phyloP scores from a whole-genome alignment of 2,888 invertebrate genomes.

The Octonoba sinensis region DNA sequence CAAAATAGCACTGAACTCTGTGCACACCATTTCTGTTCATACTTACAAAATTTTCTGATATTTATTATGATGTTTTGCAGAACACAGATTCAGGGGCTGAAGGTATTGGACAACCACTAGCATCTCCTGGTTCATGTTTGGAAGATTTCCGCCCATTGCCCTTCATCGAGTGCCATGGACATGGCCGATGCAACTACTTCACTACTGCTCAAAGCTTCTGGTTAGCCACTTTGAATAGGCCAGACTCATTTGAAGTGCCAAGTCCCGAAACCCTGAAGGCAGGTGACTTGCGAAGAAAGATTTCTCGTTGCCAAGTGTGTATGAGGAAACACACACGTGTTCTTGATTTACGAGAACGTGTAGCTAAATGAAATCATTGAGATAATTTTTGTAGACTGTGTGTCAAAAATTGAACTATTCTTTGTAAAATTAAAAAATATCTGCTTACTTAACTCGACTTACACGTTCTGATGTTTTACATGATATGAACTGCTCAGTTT shows the following conservation, averaged over 20 bases:
- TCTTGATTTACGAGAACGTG: slow-evolving; percentile 29
- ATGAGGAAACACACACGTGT: slow-evolving; percentile 56
- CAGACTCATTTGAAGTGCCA: slow-evolving; percentile 76
- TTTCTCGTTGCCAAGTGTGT: slow-evolving; percentile 66
- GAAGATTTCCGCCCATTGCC: slow-evolving; percentile 93
- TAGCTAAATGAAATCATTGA: slow-evolving; percentile 10
- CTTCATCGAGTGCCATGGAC: slow-evolving; percentile 95
- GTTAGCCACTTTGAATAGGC: slow-evolving; percentile 89
- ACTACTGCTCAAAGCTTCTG: slow-evolving; percentile 94
- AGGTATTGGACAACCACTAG: slow-evolving; percentile 91
- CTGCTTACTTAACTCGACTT: too few species aligned
- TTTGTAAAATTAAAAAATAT: too few species aligned
- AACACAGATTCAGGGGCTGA: slow-evolving; percentile 88
- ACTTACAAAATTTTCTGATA: too few species aligned
- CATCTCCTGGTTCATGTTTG: slow-evolving; percentile 96
- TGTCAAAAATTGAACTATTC: background rate
- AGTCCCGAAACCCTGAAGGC: slow-evolving; percentile 64
- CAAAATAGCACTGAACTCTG: too few species aligned
- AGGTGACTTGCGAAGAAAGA: slow-evolving; percentile 62
- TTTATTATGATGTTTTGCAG: slow-evolving; percentile 73
- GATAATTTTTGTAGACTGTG: background rate
- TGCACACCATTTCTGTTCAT: too few species aligned
- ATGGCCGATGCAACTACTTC: slow-evolving; percentile 95
- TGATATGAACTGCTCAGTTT: too few species aligned
- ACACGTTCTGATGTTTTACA: too few species aligned